Base-by-base conservation (phyloP, 1,140 invertebrate species). In the Lepidurus packardi region DNA sequence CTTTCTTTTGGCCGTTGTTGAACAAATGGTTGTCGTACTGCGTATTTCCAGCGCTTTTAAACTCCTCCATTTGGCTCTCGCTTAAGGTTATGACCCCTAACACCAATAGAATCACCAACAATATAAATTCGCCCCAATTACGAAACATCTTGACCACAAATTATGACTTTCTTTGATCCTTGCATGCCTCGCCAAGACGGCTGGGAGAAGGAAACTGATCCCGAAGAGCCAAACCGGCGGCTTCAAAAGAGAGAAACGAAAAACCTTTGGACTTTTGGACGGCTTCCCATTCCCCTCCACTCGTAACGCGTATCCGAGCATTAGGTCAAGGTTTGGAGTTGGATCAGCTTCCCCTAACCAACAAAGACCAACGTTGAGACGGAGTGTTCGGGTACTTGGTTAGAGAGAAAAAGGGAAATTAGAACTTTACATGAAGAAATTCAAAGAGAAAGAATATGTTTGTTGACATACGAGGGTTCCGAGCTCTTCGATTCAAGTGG, bases 1-100 rank as follows among this genome's bases (percentile, higher is more conserved):
- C 73, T 73, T 81, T 82, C 75, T 84, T 84, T 16, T 79, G 80
- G 3, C 83, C 83, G 73, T 81, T 81, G 79, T 82, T 84, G 24
- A 83, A 81, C 74, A 84, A 84, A 43, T 81, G 80, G 24, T 78
- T 78, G 75, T 81, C 76, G 73, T 80, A 76, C 43, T 74, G 76
- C 43, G 75, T 75, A 44, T 41, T 77, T 11, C 24, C 53, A 34
- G 34, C 34, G 53, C 13, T 65, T 21, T 65, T 65, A 65, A 65
- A 65, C 53, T 65, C 53, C 53, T 9, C 53, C 8, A 65, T 21
- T 21, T 65, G 53, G 7, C 53, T 21, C 21, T 7, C 9, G 13
- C 53, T 13, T 7, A 16, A 7, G 13, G 16, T 9, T 65, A 65
- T 16, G 53, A 65, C 53, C 13, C 53, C 53, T 7, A 65, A n/a